A percentile compares a stretch with the other conserved stretches of the same genome.
These are phyloP conservation scores for Leucophenga montana DNA, from an alignment of 2,888 invertebrate species.

Conservation along the genomic window DNA sequence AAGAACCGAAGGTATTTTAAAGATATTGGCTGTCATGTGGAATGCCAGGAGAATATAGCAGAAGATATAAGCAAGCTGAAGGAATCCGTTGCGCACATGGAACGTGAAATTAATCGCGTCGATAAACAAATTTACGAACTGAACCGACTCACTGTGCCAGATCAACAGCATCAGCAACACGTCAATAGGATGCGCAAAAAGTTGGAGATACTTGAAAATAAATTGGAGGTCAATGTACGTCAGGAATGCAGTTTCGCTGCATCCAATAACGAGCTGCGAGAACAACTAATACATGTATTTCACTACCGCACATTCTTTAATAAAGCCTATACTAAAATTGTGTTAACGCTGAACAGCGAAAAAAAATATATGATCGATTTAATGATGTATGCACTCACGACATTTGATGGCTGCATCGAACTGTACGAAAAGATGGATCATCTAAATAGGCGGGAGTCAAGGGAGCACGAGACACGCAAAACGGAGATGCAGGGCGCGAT, in stretches of 20 bases:
- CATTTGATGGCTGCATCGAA: conserved; percentile 69
- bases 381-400: conserved; percentile 68
- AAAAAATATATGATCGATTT: conserved; percentile 70
- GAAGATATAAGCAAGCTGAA: conserved; percentile 63
- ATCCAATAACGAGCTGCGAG: conserved; percentile 61
- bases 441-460: conserved; percentile 58
- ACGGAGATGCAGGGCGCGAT: conserved; percentile 69
- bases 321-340: conserved; percentile 67
- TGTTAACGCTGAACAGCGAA: conserved; percentile 67
- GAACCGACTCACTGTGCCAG: conserved; percentile 67
- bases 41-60: conserved; percentile 66
- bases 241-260: conserved; percentile 68
- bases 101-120: conserved; percentile 65
- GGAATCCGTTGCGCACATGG: conserved; percentile 60
- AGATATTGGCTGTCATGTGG: conserved; percentile 66
- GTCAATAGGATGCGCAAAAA: conserved; percentile 60
- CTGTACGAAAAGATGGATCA: conserved; percentile 68
- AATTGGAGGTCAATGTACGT: conserved; percentile 66
- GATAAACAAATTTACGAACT: conserved; percentile 66
- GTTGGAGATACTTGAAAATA: conserved; percentile 66
- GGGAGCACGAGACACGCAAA: conserved; percentile 63
- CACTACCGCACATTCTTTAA: conserved; percentile 68
- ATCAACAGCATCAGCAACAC: conserved; percentile 66
- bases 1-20: conserved; percentile 55
- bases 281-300: conserved; percentile 64